phyloP scores from a whole-genome alignment of 2,113 vertebrate species.

The Acrocephalus kingi region DNA sequence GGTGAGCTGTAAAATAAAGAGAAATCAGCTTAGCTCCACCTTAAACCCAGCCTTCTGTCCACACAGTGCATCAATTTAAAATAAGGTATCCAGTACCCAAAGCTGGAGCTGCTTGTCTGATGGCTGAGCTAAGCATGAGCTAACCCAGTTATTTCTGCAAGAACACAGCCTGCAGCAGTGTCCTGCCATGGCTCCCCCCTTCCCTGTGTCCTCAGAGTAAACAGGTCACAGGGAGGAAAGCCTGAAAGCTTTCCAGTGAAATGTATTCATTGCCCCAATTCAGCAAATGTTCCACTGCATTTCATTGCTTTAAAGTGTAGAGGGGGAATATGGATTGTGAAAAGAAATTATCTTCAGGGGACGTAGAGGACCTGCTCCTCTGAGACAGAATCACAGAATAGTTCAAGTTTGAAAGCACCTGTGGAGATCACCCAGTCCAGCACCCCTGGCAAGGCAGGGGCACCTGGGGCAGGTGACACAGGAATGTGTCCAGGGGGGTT shows the following conservation, averaged over 20 bases:
- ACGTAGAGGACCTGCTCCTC: background rate
- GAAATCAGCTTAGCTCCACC: background rate
- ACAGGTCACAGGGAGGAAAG: background rate
- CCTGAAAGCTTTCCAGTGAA: background rate
- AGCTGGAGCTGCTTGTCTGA: background rate
- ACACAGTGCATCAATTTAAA: background rate
- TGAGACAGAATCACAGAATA: background rate
- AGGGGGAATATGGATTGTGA: background rate
- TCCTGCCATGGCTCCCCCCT: background rate
- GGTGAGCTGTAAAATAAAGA: background rate
- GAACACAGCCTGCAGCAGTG: slow-evolving; percentile 2
- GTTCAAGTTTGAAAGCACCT: background rate
- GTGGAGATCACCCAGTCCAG: background rate
- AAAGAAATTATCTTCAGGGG: background rate
- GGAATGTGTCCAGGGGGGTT: background rate
- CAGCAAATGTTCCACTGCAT: background rate
- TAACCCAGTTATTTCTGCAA: slow-evolving; percentile 9
- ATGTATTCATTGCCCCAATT: background rate
- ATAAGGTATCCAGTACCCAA: background rate
- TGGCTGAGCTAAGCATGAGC: background rate
- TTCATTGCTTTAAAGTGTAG: background rate
- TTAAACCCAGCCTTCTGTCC: background rate
- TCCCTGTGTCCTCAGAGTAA: background rate
- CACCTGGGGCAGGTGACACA: background rate
- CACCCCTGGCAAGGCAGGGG: fast-evolving